Evolutionary conservation across 2,113 vertebrate genomes (phyloP), one percentile per base, ranked within the genome.

Genomic region (Petrocephalus zakoni): DNA sequence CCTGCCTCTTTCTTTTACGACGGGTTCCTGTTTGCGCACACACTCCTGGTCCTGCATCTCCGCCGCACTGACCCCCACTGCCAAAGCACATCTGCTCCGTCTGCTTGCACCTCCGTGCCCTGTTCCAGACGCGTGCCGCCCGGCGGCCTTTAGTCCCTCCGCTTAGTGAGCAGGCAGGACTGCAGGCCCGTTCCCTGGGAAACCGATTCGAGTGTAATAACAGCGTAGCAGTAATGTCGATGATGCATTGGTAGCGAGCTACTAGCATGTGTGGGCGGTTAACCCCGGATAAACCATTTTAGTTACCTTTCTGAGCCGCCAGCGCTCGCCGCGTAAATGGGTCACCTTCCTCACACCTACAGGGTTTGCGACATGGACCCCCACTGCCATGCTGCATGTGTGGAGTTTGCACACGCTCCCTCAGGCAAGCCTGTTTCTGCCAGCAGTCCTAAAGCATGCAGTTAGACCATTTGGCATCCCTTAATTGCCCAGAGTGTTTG

Each of bases 401-500:
- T 75, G 29, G 68, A 37, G 68, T 34, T 72, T 75, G 29, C 4
- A 29, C 34, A 17, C 68, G 3, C 68, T 75, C 29, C 13, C 68
- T 37, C 13, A 34, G 68, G 15, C 68, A 75, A 29, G 25, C n/a
- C 25, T 13, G 25, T 68, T 68, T 68, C 10, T n/a, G 25, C 11
- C 9, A 68, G 61, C 61, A 68, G 61, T 29, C 10, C 9, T 11
- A 68, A 68, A 29, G n/a, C 61, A 64, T 64, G n/a, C 61, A 64
- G 61, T 68, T 78, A 78, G 7, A 78, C 13, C 17, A 42, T 19
- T 2, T 37, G 72, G 15, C 72, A 6, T 42, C 72, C 42, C 5
- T 78, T 34, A 78, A 84, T 52, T 88, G 64, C 61, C 25, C 21
- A 55, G 46, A 51, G 55, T 55, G 86, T 88, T 81, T 64, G 15